Evolutionary conservation across 1,140 invertebrate genomes (phyloP).

Genomic region (Oreohelix idahoensis): DNA sequence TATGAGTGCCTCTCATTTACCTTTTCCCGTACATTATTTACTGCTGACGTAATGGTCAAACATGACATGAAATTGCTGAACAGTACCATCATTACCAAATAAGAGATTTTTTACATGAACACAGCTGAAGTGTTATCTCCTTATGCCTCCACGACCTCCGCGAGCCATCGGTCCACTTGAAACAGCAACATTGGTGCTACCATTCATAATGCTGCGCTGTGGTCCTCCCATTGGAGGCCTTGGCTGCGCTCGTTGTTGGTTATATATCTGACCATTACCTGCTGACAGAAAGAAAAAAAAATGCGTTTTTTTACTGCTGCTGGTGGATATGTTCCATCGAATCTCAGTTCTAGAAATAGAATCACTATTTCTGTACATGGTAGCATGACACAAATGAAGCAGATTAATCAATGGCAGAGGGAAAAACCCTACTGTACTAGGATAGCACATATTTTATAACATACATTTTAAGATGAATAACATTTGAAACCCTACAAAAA

Average conservation of each 20-base stretch:
- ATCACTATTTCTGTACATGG: too few relatives aligned
- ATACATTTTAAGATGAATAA: too few relatives aligned
- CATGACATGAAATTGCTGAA: neutral
- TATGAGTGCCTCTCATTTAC: too few relatives aligned
- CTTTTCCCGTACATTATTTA: too few relatives aligned
- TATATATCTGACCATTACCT: conserved; percentile 7
- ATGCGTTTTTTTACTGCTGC: neutral
- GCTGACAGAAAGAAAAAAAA: neutral
- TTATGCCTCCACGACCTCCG: conserved; percentile 10
- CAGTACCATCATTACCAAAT: neutral
- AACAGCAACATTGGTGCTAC: neutral
- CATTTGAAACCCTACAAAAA: too few relatives aligned
- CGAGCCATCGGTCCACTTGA: neutral
- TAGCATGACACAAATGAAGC: too few relatives aligned
- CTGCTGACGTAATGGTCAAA: too few relatives aligned
- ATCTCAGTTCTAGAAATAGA: too few relatives aligned
- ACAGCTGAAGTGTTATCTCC: conserved; percentile 22
- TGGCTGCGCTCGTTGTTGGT: conserved; percentile 10
- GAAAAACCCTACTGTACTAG: too few relatives aligned
- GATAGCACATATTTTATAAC: too few relatives aligned
- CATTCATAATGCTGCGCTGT: conserved; percentile 28
- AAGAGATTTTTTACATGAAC: neutral
- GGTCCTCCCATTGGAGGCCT: neutral
- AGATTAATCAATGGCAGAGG: too few relatives aligned
- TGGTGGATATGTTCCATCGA: too few relatives aligned